phyloP scores from a whole-genome alignment of 1,140 invertebrate species.

The Berghia stephanieae region DNA sequence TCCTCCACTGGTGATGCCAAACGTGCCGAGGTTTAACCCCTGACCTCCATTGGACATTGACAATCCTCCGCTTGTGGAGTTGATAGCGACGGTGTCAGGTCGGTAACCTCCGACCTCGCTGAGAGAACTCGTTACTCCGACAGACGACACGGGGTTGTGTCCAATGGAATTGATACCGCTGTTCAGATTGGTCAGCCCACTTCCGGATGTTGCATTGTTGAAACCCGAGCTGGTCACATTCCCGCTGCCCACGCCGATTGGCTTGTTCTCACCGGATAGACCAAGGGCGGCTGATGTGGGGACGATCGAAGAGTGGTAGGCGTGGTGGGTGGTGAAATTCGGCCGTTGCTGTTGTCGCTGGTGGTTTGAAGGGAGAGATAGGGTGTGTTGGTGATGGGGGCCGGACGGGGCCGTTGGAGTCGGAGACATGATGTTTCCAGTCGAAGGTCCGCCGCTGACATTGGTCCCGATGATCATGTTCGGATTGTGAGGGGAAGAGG shows the following conservation, averaged over 20 bases:
- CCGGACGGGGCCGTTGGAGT: constrained; percentile 17
- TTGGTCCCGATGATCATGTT: constrained; percentile 7
- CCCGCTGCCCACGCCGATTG: neutral
- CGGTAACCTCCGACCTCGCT: no score
- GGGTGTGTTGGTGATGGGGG: constrained; percentile 29
- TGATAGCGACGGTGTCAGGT: no score
- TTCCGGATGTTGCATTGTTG: neutral
- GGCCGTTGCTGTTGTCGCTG: constrained; percentile 25
- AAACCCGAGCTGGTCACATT: neutral
- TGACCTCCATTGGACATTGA: no score
- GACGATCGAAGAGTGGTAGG: constrained; percentile 29
- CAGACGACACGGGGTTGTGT: no score
- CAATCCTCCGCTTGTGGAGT: no score
- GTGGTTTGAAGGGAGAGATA: constrained; percentile 24
- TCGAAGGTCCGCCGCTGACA: constrained; percentile 9
- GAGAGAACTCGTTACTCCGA: no score
- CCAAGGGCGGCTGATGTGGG: constrained; percentile 27
- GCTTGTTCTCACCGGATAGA: neutral
- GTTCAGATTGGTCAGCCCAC: constrained; percentile 14
- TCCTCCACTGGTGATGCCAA: neutral
- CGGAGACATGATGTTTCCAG: no score
- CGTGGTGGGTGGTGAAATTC: constrained; percentile 10
- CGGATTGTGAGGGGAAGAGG: no score
- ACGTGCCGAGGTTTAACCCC: neutral
- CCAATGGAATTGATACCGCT: neutral